Evolutionary conservation across 2,113 vertebrate genomes (phyloP), one percentile per base, ranked within the genome.

Genomic region (Morone saxatilis): DNA sequence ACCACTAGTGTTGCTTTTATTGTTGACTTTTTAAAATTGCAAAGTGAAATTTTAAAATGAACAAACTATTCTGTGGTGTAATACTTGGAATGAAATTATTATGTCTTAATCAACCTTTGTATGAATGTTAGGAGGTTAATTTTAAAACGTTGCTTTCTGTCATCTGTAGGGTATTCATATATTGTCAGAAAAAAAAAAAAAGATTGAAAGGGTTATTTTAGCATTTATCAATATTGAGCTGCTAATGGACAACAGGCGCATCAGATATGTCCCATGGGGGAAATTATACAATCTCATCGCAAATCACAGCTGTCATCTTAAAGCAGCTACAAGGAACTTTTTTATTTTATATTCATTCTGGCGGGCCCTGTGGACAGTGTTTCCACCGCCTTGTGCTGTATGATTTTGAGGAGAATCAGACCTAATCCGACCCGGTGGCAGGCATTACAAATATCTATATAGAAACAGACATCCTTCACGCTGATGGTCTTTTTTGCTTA

Each of bases 1-100:
- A 86, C 83, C 57, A n/a, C 69, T 68, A 40, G 25, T 80, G 86
- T 91, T 87, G 76, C 83, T 92, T 93, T 94, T 91, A 87, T 78
- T 75, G 50, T 81, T 74, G 59, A 79, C 36, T 78, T 89, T 88
- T 83, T 25, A 50, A 83, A 76, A 47, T 47, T 78, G 16, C 63
- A 38, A 60, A 72, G 51, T 76, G 66, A 54, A 22, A 78, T 74
- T 91, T 86, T 81, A 60, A 47, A 72, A 63, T 43, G 48, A 75
- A 67, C 62, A 78, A 76, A 69, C 25, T 40, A 71, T 78, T 84
- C 38, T 81, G 22, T 87, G 65, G 14, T 88, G 61, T 76, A 59
- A 59, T 80, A 83, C 70, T 85, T 80, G 43, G 87, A 91, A 90
- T 85, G 82, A 86, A 83, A 86, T 84, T 90, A 90, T 77, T 25